Base-by-base conservation (phyloP, 2,888 invertebrate species). In the Xylota segnis region DNA sequence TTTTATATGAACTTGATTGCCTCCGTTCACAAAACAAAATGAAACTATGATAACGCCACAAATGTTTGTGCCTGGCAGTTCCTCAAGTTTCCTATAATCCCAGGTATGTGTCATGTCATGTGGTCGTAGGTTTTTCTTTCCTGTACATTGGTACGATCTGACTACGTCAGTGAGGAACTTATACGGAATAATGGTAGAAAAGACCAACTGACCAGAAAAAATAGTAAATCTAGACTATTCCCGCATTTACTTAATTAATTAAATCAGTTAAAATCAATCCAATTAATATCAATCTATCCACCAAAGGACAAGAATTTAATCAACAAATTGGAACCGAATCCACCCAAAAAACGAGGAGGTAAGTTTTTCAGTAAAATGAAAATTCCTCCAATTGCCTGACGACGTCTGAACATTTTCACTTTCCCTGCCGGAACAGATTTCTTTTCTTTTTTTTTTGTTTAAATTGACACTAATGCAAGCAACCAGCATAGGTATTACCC, bases 291-390 rank as follows among this genome's bases (percentile, higher is more conserved):
- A 14, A 45, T 23, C 0, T 54, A 18, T 16, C 14, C 5, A 4
- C 12, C 6, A 40, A 16, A 32, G 12, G 4, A 63, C 32, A 43
- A 23, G 0, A 37, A 10, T n/a, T 10, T 27, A 29, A 14, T 43
- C 14, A 45, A 27, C 9, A 32, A 4, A 43, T 52, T 63, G 52
- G 3, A 2, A 61, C 7, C 10, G 6, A 56, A 45, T 40, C 58
- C n/a, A 50, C 34, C 12, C 43, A 12, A 40, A 23, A 65, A 75
- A 37, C 37, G 37, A 54, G 40, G 58, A 66, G 76, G 76, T 76
- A 59, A 76, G 68, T 76, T 37, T 50, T 68, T 59, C 58, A 66
- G 76, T 59, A 50, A 4, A 37, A 59, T 32, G 47, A 58, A 37
- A 52, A 54, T 45, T 45, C 37, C 12, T 27, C 14, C 16, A 37